Conservation (phyloP, 2,797 vertebrate species). For the Miichthys miiuy region DNA sequence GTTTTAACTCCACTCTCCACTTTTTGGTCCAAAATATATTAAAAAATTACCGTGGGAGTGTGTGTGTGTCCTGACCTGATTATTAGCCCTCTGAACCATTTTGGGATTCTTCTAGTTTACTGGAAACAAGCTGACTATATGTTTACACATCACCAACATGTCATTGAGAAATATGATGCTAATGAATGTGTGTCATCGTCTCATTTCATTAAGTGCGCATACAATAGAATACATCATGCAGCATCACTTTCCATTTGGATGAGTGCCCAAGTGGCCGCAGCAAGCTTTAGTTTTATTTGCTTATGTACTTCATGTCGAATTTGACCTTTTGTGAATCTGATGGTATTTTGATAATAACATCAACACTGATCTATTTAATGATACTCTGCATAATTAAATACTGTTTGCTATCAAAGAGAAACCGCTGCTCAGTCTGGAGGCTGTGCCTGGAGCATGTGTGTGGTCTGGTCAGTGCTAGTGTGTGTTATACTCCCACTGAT, state of each 20-base stretch:
- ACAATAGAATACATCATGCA: slow-evolving; percentile 48
- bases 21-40: not conserved
- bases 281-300: slow-evolving; percentile 51
- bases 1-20: not conserved
- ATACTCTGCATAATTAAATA: slow-evolving; percentile 45
- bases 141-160: not conserved
- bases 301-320: slow-evolving; percentile 37
- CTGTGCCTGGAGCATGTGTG: slow-evolving; percentile 38
- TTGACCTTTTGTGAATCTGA: slow-evolving; percentile 60
- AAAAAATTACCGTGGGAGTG: not conserved
- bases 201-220: slow-evolving; percentile 69
- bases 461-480: slow-evolving; percentile 36
- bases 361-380: slow-evolving; percentile 45
- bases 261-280: slow-evolving; percentile 36
- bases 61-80: slow-evolving; percentile 20
- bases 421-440: slow-evolving; percentile 5
- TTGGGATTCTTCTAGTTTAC: slow-evolving; percentile 22
- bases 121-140: slow-evolving; percentile 53
- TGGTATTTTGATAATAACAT: slow-evolving; percentile 63
- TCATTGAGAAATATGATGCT: slow-evolving; percentile 47
- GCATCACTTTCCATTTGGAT: slow-evolving; percentile 66
- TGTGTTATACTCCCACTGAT: slow-evolving; percentile 17
- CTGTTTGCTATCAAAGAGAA: slow-evolving; percentile 38
- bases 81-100: slow-evolving; percentile 14
- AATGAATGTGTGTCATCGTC: slow-evolving; percentile 46